Base-by-base conservation (phyloP, 2,888 invertebrate genomes). In the Stenchaetothrips biformis region DNA sequence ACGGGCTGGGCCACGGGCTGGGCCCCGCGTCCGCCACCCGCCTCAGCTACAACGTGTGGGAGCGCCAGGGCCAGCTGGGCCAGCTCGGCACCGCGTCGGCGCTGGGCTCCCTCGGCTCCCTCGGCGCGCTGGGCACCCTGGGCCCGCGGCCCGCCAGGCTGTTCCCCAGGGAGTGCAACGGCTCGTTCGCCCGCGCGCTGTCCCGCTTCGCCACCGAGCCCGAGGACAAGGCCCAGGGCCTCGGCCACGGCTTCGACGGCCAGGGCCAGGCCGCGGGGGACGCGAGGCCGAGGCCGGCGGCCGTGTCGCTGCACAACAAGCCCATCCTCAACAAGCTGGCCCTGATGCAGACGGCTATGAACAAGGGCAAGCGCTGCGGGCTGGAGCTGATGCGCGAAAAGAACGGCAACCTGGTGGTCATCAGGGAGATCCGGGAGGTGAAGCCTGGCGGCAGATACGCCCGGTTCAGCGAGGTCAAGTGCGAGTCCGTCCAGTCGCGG, bases 391-490 rank as follows among this genome's bases (percentile, higher is more conserved):
- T 88, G 47, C 85, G 87, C 77, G 88, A 87, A 81, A 84, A 86
- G 27, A 88, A 87, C 27, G 88, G 88, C 3, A 88, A 88, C 81
- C 82, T 88, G 62, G 88, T 88, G 48, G 87, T 88, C 49, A 88
- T 88, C 25, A 85, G 88, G 49, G 88, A 88, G 83, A 83, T 85
- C 21, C 85, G 84, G 81, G 87, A 88, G 0, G 87, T 88, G 8
- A 84, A 87, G 77, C 67, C 67, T 7, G 87, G 88, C 4, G 87
- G 87, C 18, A 85, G 86, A 59, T 88, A 87, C 84, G 86, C 87
- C 59, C 85, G 87, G 80, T 88, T 88, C 84, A 88, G 87, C 83
- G 88, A 88, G 82, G 87, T 88, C 77, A 88, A 88, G 82, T 88
- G 88, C 84, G 88, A 88, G 82, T 88, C 88, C 47, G 87, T 88